Percentiles rank a stretch among this genome's conserved stretches.
phyloP scores from a whole-genome alignment of 92 coral and sea anemone genomes.

The Muricea muricata region DNA sequence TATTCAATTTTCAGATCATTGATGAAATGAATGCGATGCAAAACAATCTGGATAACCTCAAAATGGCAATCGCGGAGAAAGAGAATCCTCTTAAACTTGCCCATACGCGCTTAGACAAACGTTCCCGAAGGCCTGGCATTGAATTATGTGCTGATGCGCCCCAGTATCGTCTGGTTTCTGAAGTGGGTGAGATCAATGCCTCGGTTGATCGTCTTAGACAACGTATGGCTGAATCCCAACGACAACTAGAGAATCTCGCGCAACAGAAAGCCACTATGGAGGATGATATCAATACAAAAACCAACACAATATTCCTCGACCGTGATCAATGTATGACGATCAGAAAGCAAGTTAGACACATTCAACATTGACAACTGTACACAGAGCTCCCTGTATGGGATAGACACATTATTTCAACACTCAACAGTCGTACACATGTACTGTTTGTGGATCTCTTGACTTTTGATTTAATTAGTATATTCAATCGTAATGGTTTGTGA shows the following conservation, averaged over 20 bases:
- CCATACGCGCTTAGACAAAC: slow-evolving; percentile 96
- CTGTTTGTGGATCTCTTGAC: background rate
- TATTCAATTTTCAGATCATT: slow-evolving; percentile 69
- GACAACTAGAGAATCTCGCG: slow-evolving; percentile 80
- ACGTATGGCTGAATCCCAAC: slow-evolving; percentile 93
- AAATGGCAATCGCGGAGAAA: slow-evolving; percentile 83
- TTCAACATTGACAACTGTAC: slow-evolving; percentile 75
- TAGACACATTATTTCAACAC: background rate
- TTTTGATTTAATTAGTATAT: too few relatives aligned
- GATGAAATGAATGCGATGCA: slow-evolving; percentile 96
- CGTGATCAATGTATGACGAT: slow-evolving; percentile 95
- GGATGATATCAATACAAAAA: slow-evolving; percentile 94
- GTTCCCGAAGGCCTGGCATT: slow-evolving; percentile 93
- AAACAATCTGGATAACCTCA: slow-evolving; percentile 86
- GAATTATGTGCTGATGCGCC: slow-evolving; percentile 96
- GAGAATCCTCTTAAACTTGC: slow-evolving; percentile 95
- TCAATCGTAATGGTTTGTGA: too few relatives aligned
- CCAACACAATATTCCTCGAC: slow-evolving; percentile 93
- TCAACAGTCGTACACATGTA: background rate
- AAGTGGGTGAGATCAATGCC: slow-evolving; percentile 89
- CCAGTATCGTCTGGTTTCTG: slow-evolving; percentile 94
- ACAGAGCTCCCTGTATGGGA: background rate
- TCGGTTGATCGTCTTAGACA: slow-evolving; percentile 91
- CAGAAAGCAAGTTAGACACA: slow-evolving; percentile 89
- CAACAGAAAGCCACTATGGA: slow-evolving; percentile 91